A percentile compares a stretch with the other conserved stretches of the same genome.
Conservation (phyloP, 2,113 vertebrate genomes). For the Mola mola region DNA sequence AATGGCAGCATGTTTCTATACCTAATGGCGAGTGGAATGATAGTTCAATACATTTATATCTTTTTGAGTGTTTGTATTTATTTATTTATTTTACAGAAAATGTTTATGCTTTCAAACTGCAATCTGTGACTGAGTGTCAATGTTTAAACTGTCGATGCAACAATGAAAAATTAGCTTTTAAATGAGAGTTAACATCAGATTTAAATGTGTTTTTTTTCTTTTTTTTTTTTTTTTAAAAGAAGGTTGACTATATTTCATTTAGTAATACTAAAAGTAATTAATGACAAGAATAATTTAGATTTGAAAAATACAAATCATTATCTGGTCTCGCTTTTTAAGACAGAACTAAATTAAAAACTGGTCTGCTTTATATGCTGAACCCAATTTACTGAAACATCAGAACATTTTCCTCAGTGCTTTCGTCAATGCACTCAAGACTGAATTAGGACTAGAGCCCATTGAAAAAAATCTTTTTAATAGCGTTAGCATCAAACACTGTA, state of each 20-base stretch:
- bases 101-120: slow-evolving; percentile 31
- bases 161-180: no score
- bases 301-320: slow-evolving; percentile 4
- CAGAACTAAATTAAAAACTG: no score
- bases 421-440: slow-evolving; percentile 23
- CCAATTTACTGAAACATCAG: slow-evolving; percentile 9
- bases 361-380: not conserved
- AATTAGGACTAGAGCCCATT: slow-evolving; percentile 53
- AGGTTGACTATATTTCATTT: no score
- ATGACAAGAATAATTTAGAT: no score
- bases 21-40: slow-evolving; percentile 46
- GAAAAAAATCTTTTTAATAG: slow-evolving; percentile 64
- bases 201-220: slow-evolving; percentile 12
- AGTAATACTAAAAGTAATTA: no score
- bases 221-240: slow-evolving; percentile 3
- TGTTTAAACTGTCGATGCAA: slow-evolving; percentile 25
- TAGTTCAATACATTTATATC: slow-evolving; percentile 48
- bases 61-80: slow-evolving; percentile 26
- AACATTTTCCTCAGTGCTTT: slow-evolving; percentile 17
- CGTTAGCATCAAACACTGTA: slow-evolving; percentile 39
- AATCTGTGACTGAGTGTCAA: slow-evolving; percentile 31
- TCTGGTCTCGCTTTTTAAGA: not conserved
- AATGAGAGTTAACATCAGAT: no score
- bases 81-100: slow-evolving; percentile 40
- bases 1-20: slow-evolving; percentile 58